Evolutionary conservation across 2,797 vertebrate genomes (phyloP), one percentile per base, ranked within the genome.

Genomic region (Pygocentrus nattereri): DNA sequence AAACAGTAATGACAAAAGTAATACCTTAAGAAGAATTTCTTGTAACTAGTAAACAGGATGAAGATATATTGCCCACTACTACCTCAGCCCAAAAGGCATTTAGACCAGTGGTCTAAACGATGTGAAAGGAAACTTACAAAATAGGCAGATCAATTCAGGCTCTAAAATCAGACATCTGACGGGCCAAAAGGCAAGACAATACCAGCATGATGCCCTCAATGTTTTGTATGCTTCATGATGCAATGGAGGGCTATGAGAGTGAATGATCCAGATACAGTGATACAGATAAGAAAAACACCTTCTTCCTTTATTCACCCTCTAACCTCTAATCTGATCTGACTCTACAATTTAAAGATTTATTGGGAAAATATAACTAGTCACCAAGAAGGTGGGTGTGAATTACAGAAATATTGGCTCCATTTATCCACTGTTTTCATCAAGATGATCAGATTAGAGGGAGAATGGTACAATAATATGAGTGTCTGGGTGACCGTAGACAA

Each of bases 381-480:
- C 7, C 23, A 61, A 23, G 8, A 59, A 23, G 34, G 12, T 18
- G 3, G 30, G n/a, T 19, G 30, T 74, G 50, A 81, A 61, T 71
- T n/a, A 78, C 44, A 44, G 71, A 65, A 54, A 79, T 79, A 65
- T 47, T 75, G 52, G 15, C 54, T 80, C 34, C 41, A 56, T 70
- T 65, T 27, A 62, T 69, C 68, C 61, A 27, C 31, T 31, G 0
- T 31, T 76, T 64, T 65, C 38, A 82, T 54, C 62, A 76, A 77
- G 56, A n/a, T 54, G 69, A 78, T 78, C 76, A 70, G 82, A 74
- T 72, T 74, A 61, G 54, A 74, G 73, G 74, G 72, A 82, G 67
- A 44, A 19, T 41, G 54, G 44, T 27, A 67, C 34, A 61, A 5
- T 21, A 50, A 74, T 25, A 70, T 21, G 69, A 77, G 61, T 54